A percentile compares a stretch with the other conserved stretches of the same genome.
phyloP scores from a whole-genome alignment of 2,888 invertebrate genomes.

The Tachina fera region DNA sequence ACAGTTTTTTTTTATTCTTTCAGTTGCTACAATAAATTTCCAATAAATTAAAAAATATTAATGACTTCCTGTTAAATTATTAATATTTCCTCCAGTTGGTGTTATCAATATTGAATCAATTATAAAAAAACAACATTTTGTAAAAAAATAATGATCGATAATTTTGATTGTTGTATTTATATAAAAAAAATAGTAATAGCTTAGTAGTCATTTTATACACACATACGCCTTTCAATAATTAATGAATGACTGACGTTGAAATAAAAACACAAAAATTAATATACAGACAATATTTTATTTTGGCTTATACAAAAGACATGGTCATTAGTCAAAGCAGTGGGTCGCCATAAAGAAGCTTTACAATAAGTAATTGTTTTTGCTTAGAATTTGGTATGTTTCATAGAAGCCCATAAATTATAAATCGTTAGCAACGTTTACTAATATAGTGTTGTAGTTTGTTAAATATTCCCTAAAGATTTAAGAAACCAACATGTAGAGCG shows the following conservation, averaged over 20 bases:
- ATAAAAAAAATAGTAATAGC: neutral
- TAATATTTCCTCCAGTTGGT: conserved; percentile 15
- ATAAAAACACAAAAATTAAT: neutral
- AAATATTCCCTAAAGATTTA: no score
- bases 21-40: neutral
- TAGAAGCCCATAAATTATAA: neutral
- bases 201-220: conserved; percentile 4
- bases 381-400: conserved; percentile 4
- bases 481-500: no score
- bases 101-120: neutral
- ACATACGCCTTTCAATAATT: conserved; percentile 15
- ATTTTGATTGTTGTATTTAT: conserved; percentile 46
- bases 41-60: conserved; percentile 28
- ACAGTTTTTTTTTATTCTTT: neutral
- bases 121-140: no score
- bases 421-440: no score
- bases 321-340: conserved; percentile 51
- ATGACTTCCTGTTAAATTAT: conserved; percentile 55
- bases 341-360: conserved; percentile 19
- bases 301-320: conserved; percentile 31
- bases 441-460: no score
- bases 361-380: conserved; percentile 2
- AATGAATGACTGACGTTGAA: conserved; percentile 47
- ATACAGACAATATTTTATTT: conserved; percentile 10
- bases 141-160: neutral